These are phyloP conservation scores for Neodiprion lecontei DNA, from an alignment of 1,140 invertebrate species.

Conservation along the genomic window DNA sequence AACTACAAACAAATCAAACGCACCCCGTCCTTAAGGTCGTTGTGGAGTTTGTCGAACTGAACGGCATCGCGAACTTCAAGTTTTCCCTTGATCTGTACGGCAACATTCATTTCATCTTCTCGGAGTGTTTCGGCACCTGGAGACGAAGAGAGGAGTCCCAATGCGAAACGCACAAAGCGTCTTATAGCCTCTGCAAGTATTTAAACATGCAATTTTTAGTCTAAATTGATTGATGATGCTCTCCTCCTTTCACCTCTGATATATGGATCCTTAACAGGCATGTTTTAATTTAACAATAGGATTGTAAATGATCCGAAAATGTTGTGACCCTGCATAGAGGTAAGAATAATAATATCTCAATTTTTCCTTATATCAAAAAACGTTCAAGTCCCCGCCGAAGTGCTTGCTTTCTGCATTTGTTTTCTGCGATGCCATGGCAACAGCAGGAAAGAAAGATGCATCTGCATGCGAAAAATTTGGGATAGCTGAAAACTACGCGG, in stretches of 20 bases:
- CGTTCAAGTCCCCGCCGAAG: too few relatives aligned
- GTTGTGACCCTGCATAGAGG: too few relatives aligned
- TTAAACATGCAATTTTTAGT: neutral
- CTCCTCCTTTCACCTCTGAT: neutral
- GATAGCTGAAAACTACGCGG: too few relatives aligned
- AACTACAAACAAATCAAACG: neutral
- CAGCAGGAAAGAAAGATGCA: too few relatives aligned
- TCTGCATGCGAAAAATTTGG: too few relatives aligned
- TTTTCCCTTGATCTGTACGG: constrained; percentile 52
- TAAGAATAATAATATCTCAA: too few relatives aligned
- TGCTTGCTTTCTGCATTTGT: too few relatives aligned
- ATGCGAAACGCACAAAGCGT: constrained; percentile 50
- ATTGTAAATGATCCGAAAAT: neutral
- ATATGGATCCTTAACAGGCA: neutral
- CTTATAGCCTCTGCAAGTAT: constrained; percentile 42
- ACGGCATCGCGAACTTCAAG: constrained; percentile 38
- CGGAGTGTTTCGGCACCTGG: constrained; percentile 47
- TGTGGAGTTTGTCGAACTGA: constrained; percentile 55
- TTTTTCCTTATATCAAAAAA: too few relatives aligned
- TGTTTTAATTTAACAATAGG: neutral
- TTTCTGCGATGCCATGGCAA: too few relatives aligned
- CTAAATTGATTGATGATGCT: neutral
- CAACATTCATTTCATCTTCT: constrained; percentile 53
- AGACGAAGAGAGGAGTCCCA: constrained; percentile 51
- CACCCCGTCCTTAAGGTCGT: constrained; percentile 56